A percentile compares a stretch with the other conserved stretches of the same genome.
Evolutionary conservation across 2,113 vertebrate genomes (phyloP).

Genomic region (Axis porcinus): DNA sequence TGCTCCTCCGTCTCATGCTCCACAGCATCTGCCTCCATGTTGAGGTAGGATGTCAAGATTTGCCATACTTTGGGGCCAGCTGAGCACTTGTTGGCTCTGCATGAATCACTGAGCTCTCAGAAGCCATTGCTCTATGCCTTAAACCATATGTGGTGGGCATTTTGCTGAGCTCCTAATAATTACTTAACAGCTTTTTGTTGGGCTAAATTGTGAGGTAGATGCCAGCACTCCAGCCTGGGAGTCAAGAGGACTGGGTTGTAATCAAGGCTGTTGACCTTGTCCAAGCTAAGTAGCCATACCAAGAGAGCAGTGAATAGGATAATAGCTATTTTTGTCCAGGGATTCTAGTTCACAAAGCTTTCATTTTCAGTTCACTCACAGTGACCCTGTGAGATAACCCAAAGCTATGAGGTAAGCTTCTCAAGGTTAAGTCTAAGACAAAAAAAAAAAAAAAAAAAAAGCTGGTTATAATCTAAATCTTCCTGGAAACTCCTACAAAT

Average conservation of each 20-base stretch:
- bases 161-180: neutral
- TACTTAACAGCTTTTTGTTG: neutral
- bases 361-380: neutral
- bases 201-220: neutral
- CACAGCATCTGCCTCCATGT: neutral
- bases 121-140: neutral
- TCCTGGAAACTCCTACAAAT: neutral
- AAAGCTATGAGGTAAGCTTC: neutral
- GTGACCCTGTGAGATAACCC: neutral
- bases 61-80: neutral
- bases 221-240: neutral
- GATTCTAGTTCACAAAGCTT: neutral
- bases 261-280: slow-evolving; percentile 23
- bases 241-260: neutral
- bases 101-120: neutral
- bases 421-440: neutral
- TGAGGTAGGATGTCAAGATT: neutral
- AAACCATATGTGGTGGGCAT: neutral
- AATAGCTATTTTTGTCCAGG: neutral
- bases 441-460: neutral
- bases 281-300: neutral
- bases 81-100: neutral
- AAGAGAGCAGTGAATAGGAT: neutral
- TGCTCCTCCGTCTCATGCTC: too few species aligned
- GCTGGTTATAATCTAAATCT: neutral